phyloP scores from a whole-genome alignment of 2,888 invertebrate genomes.

The Drosophila rellima region DNA sequence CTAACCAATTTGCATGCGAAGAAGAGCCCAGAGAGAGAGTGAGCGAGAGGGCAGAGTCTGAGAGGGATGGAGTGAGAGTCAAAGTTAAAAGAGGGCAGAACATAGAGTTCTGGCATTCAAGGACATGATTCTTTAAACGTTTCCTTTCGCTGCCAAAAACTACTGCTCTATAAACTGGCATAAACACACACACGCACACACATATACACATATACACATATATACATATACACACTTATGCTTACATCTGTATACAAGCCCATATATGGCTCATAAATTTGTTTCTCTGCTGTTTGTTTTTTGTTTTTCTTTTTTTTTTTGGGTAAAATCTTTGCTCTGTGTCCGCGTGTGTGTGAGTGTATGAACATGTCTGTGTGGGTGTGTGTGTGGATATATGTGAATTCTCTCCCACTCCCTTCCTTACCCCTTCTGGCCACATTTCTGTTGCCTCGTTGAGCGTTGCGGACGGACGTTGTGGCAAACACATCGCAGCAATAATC shows the following conservation, averaged over 20 bases:
- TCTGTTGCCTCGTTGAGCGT: conserved; percentile 19
- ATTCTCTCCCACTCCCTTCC: neutral
- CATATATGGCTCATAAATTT: conserved; percentile 75
- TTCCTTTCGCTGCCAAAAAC: conserved; percentile 61
- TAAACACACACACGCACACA: conserved; percentile 16
- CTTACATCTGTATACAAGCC: conserved; percentile 44
- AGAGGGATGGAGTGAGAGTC: neutral
- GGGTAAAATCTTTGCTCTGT: conserved; percentile 41
- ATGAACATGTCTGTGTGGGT: conserved; percentile 13
- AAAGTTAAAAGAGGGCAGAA: neutral
- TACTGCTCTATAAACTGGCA: conserved; percentile 38
- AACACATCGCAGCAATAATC: conserved; percentile 78
- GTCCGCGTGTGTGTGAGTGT: neutral
- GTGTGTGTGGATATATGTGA: conserved; percentile 16
- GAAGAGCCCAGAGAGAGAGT: neutral
- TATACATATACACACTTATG: neutral
- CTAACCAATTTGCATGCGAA: conserved; percentile 73
- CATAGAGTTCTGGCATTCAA: conserved; percentile 50
- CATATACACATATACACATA: conserved; percentile 12
- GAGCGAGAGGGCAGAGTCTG: neutral
- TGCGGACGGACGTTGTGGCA: conserved; percentile 70
- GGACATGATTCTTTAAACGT: conserved; percentile 75
- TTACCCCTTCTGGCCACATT: conserved; percentile 1
- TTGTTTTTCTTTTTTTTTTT: conserved; percentile 20
- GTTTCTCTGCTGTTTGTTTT: conserved; percentile 15